phyloP scores from a whole-genome alignment of 2,113 vertebrate species.

The Propithecus coquereli region DNA sequence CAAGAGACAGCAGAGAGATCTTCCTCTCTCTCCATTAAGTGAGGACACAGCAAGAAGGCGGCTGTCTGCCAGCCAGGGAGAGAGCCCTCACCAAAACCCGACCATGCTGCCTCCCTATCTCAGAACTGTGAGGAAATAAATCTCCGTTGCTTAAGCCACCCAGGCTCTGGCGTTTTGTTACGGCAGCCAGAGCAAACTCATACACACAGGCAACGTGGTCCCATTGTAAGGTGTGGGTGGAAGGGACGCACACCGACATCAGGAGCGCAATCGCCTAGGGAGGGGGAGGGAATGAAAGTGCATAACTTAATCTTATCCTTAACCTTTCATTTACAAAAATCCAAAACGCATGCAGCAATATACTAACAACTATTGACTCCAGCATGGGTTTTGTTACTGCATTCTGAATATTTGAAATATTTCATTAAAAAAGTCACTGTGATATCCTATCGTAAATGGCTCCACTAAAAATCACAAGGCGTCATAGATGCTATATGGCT shows the following conservation, averaged over 20 bases:
- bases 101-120: fast-evolving
- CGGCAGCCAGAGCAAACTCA: fast-evolving
- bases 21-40: fast-evolving
- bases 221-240: fast-evolving
- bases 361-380: background rate
- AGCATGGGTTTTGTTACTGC: background rate
- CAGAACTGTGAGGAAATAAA: background rate
- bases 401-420: background rate
- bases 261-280: fast-evolving
- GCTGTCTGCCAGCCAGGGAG: background rate
- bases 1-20: background rate
- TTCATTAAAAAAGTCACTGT: background rate
- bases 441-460: background rate
- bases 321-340: background rate
- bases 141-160: no score
- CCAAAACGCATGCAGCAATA: fast-evolving
- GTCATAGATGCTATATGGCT: fast-evolving
- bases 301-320: background rate
- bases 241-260: fast-evolving
- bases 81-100: background rate
- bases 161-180: no score
- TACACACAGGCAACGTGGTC: fast-evolving
- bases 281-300: fast-evolving
- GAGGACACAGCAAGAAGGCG: fast-evolving
- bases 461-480: fast-evolving